Evolutionary conservation across 2,113 vertebrate genomes (phyloP).

Genomic region (Anoplopoma fimbria): DNA sequence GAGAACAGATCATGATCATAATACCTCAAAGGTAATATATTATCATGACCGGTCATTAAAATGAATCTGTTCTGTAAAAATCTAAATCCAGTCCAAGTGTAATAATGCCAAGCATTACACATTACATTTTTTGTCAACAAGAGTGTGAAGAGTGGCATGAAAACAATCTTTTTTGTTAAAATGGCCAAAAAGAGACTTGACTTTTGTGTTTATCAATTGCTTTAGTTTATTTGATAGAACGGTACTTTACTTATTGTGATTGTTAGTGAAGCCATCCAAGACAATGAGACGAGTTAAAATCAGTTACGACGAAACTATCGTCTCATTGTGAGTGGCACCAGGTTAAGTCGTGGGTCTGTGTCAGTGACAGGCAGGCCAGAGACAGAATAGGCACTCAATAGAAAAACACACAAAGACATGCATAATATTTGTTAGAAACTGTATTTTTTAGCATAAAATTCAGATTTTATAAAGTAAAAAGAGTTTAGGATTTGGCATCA

Average conservation of each 20-base stretch:
- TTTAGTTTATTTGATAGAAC: neutral
- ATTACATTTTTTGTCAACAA: too few relatives aligned
- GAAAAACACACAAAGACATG: neutral
- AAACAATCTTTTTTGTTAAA: neutral
- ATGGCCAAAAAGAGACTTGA: neutral
- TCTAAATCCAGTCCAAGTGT: neutral
- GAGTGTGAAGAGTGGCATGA: neutral
- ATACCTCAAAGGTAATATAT: neutral
- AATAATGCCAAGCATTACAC: neutral
- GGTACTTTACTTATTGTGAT: neutral
- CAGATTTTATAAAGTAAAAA: neutral
- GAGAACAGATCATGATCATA: neutral
- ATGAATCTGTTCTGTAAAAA: neutral
- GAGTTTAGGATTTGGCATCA: slow-evolving; percentile 13
- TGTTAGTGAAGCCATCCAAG: neutral
- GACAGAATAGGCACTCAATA: neutral
- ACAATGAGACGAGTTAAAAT: neutral
- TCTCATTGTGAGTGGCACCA: neutral
- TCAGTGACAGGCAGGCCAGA: neutral
- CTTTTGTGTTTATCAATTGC: neutral
- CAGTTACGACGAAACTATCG: neutral
- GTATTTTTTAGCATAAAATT: neutral
- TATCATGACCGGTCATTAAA: neutral
- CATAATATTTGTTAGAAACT: neutral
- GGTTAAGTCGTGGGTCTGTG: neutral